Percentiles rank a stretch among this genome's conserved stretches.
Conservation (phyloP, 2,888 invertebrate genomes). For the Vandiemenella viatica region DNA sequence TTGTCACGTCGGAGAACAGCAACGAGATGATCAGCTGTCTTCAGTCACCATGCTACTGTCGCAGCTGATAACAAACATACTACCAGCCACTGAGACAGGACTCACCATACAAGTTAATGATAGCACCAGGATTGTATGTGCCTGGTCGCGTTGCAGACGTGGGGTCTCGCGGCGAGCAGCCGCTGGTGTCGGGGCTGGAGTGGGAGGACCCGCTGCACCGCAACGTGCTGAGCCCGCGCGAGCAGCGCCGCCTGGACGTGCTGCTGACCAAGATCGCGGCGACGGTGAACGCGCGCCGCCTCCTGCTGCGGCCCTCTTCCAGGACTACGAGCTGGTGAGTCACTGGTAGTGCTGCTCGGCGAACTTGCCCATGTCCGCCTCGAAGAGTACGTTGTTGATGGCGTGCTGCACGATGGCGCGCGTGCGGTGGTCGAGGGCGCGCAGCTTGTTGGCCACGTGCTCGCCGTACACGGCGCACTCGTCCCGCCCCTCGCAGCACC, state of each 20-base stretch:
- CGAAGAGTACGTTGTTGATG: slow-evolving; percentile 18
- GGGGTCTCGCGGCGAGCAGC: slow-evolving; percentile 13
- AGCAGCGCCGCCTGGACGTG: slow-evolving; percentile 49
- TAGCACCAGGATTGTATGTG: too few relatives aligned
- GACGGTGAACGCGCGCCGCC: slow-evolving; percentile 35
- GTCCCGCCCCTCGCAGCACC: not conserved
- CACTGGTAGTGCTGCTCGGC: not conserved
- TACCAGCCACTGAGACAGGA: too few relatives aligned
- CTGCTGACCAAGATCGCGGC: slow-evolving; percentile 59
- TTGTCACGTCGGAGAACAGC: too few relatives aligned
- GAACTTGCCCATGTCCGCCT: slow-evolving; percentile 19
- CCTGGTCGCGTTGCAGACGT: not conserved
- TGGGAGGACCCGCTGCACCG: slow-evolving; percentile 57
- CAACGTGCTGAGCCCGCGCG: slow-evolving; percentile 45
- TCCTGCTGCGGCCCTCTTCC: slow-evolving; percentile 55
- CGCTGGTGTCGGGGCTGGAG: slow-evolving; percentile 39
- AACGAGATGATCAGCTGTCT: too few relatives aligned
- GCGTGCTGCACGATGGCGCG: slow-evolving; percentile 17
- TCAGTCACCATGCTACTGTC: too few relatives aligned
- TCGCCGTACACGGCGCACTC: slow-evolving; percentile 13
- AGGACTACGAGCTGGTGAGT: slow-evolving; percentile 50
- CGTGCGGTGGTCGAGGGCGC: slow-evolving; percentile 14
- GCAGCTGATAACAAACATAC: too few relatives aligned
- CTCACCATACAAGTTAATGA: too few relatives aligned
- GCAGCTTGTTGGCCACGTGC: slow-evolving; percentile 17